Evolutionary conservation across 2,797 vertebrate species (phyloP).

Genomic region (Pseudomugil gertrudae): DNA sequence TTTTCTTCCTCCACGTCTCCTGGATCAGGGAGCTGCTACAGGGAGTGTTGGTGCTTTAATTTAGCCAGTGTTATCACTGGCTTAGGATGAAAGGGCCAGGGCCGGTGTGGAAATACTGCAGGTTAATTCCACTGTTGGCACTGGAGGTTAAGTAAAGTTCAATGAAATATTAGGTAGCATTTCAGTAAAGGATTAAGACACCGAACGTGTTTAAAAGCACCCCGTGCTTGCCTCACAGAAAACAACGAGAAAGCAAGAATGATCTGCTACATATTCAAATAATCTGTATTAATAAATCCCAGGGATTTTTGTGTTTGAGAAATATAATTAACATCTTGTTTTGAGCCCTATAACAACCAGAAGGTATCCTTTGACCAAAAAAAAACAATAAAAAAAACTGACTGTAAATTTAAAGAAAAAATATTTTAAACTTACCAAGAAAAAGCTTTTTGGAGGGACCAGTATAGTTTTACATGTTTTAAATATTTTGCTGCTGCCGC

Average conservation of each 20-base stretch:
- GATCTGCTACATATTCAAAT: conserved; percentile 1
- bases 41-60: conserved; percentile 85
- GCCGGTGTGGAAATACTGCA: conserved; percentile 83
- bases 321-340: background rate
- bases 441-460: conserved; percentile 4
- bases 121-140: conserved; percentile 89
- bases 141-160: conserved; percentile 90
- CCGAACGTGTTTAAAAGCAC: conserved; percentile 51
- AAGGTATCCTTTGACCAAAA: background rate
- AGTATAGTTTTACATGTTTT: conserved; percentile 44
- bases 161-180: conserved; percentile 80
- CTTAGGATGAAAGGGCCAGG: conserved; percentile 86
- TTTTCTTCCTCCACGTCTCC: conserved; percentile 77
- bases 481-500: conserved; percentile 15
- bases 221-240: conserved; percentile 29
- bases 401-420: no score
- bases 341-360: background rate
- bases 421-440: no score
- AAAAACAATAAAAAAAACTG: no score
- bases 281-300: background rate
- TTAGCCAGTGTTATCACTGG: conserved; percentile 89
- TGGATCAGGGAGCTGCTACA: conserved; percentile 77
- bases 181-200: conserved; percentile 58
- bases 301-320: background rate
- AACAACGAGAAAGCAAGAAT: background rate